Percentiles rank a stretch among this genome's conserved stretches.
These are phyloP conservation scores for Apamea monoglypha DNA, from an alignment of 2,888 invertebrate genomes.

Conservation along the genomic window DNA sequence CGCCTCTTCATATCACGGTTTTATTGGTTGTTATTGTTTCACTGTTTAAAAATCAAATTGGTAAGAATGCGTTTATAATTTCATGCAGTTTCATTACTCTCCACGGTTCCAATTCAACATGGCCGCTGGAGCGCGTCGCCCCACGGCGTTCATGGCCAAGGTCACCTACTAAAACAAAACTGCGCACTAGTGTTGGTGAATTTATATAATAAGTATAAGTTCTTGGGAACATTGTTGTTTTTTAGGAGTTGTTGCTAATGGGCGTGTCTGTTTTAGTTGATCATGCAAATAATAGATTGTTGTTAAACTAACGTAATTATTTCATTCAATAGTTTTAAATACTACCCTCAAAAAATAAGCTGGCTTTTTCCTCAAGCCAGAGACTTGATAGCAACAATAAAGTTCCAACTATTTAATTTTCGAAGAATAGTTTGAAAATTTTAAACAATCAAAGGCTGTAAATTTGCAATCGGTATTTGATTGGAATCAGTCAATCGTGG, in stretches of 20 bases:
- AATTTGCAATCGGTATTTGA: constrained; percentile 68
- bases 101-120: constrained; percentile 83
- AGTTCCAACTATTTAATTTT: not conserved
- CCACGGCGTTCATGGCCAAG: constrained; percentile 88
- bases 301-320: not conserved
- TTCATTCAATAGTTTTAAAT: constrained; percentile 11
- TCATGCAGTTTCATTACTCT: constrained; percentile 84
- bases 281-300: constrained; percentile 1
- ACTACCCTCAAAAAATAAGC: not conserved
- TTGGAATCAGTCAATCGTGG: constrained; percentile 76
- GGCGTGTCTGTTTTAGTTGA: constrained; percentile 11
- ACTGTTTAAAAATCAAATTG: constrained; percentile 69
- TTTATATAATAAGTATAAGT: constrained; percentile 64
- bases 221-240: constrained; percentile 59
- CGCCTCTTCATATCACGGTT: constrained; percentile 60
- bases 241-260: constrained; percentile 30
- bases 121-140: constrained; percentile 86
- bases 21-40: constrained; percentile 64
- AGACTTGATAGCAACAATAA: not conserved
- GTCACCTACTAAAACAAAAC: constrained; percentile 86
- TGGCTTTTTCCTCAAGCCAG: not conserved
- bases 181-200: constrained; percentile 79
- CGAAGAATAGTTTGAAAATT: constrained; percentile 11
- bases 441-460: constrained; percentile 44
- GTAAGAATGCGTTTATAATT: constrained; percentile 83